Conservation (phyloP, 2,113 vertebrate species). For the Columba livia region DNA sequence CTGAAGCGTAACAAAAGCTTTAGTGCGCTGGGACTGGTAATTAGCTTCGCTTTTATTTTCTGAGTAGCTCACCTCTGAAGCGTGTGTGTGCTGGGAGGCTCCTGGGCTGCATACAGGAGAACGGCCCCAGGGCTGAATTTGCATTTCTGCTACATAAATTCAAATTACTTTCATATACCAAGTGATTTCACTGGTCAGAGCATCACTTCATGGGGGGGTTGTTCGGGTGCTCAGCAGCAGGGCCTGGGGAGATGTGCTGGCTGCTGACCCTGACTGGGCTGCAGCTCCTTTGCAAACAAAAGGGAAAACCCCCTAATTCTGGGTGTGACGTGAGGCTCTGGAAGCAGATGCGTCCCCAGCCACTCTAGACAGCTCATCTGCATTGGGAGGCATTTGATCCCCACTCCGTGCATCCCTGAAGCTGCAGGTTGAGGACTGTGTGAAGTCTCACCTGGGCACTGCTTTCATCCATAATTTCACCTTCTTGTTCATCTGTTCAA, state of each 20-base stretch:
- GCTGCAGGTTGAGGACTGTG: rapidly evolving
- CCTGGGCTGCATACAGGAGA: not conserved
- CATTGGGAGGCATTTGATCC: not conserved
- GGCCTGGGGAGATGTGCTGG: rapidly evolving
- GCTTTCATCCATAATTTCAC: rapidly evolving
- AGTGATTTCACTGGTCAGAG: not conserved
- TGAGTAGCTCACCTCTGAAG: not conserved
- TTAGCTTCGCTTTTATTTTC: not conserved
- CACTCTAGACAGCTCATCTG: not conserved
- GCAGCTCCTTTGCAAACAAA: not conserved
- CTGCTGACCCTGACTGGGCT: not conserved
- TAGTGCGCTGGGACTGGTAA: not conserved
- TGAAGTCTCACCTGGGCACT: not conserved
- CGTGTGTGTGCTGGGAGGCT: not conserved
- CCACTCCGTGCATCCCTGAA: not conserved
- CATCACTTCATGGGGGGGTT: not conserved
- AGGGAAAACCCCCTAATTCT: not conserved
- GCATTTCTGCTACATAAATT: conserved; percentile 40
- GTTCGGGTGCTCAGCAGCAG: not conserved
- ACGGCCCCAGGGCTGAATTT: conserved; percentile 11
- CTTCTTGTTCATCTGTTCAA: not conserved
- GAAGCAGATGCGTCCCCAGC: not conserved
- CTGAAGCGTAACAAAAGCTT: not conserved
- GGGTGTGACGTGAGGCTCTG: not conserved
- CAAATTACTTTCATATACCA: not conserved